These are phyloP conservation scores for Anadara kagoshimensis DNA, from an alignment of 1,140 invertebrate species.

Conservation along the genomic window DNA sequence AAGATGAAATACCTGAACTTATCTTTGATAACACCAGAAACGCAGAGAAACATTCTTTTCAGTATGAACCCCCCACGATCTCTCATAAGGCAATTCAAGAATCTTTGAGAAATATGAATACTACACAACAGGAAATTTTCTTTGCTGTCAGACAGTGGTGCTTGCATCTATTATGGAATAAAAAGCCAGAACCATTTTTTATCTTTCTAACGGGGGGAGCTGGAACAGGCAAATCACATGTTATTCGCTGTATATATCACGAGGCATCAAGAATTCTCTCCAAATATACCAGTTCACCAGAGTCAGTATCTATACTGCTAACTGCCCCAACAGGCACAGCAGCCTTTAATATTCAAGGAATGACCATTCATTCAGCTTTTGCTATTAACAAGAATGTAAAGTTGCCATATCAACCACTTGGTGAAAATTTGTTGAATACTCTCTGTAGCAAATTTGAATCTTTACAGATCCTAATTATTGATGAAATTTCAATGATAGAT, in stretches of 20 bases:
- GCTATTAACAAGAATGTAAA: no score
- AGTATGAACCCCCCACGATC: slow-evolving; percentile 2
- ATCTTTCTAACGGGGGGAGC: slow-evolving; percentile 20
- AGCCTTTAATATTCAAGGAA: no score
- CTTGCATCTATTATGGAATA: slow-evolving; percentile 4
- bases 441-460: no score
- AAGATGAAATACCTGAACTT: slow-evolving; percentile 15
- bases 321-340: no score
- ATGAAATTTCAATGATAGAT: slow-evolving; percentile 43
- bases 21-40: background rate
- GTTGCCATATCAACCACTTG: no score
- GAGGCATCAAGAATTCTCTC: no score
- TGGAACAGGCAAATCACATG: slow-evolving; percentile 23
- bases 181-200: slow-evolving; percentile 20
- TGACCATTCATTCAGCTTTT: no score
- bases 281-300: no score
- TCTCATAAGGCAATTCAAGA: slow-evolving; percentile 2
- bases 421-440: no score
- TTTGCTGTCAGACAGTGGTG: slow-evolving; percentile 7
- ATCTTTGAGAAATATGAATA: slow-evolving; percentile 12
- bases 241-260: slow-evolving; percentile 17
- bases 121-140: no score
- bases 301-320: no score
- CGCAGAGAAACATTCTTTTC: slow-evolving; percentile 2
- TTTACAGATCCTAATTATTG: no score